These are phyloP conservation scores for Scaptomyza hsui DNA, from an alignment of 1,140 invertebrate genomes.

Conservation along the genomic window DNA sequence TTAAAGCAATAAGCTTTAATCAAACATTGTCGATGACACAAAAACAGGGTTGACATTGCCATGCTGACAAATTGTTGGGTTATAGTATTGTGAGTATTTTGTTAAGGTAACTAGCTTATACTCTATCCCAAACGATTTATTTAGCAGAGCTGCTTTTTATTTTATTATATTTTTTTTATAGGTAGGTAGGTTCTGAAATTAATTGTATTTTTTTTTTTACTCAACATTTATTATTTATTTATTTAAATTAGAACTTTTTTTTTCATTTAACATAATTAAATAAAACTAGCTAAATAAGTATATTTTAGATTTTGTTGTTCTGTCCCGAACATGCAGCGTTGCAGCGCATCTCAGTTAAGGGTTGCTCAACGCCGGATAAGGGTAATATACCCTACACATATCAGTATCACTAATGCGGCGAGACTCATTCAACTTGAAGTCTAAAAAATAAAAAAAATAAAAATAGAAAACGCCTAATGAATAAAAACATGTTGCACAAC, in stretches of 20 bases:
- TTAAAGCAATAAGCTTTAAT: conserved; percentile 49
- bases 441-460: conserved; percentile 34
- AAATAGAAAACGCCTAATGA: conserved; percentile 42
- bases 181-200: too few relatives aligned
- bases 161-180: too few relatives aligned
- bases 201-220: too few relatives aligned
- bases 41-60: conserved; percentile 27
- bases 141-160: too few relatives aligned
- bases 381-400: conserved; percentile 6
- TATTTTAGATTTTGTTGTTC: too few relatives aligned
- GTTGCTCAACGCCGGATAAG: conserved; percentile 45
- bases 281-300: too few relatives aligned
- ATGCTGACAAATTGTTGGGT: background rate
- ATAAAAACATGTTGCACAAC: conserved; percentile 77
- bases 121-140: conserved; percentile 1
- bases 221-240: too few relatives aligned
- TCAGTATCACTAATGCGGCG: conserved; percentile 52
- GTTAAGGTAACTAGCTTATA: background rate
- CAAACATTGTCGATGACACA: conserved; percentile 25
- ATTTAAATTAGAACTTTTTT: too few relatives aligned
- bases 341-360: conserved; percentile 35
- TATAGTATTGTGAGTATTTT: too few relatives aligned
- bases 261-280: too few relatives aligned
- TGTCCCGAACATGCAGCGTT: too few relatives aligned
- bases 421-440: conserved; percentile 48